Evolutionary conservation across 2,797 vertebrate genomes (phyloP).

Genomic region (Sebastiscus tertius): DNA sequence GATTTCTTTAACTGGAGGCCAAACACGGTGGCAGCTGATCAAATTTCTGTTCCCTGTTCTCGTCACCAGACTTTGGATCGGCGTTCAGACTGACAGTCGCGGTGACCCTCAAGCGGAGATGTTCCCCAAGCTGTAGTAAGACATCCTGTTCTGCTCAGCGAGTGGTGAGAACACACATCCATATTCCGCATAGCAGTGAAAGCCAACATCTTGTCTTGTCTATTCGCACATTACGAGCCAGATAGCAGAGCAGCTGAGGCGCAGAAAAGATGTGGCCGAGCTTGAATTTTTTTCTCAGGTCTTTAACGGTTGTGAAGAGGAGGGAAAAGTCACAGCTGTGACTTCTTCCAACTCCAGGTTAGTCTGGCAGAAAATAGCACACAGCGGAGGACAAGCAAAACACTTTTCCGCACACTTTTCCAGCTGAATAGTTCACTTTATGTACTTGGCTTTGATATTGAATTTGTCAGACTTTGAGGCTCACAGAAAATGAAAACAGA

Average conservation of each 20-base stretch:
- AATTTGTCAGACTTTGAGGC: slow-evolving; percentile 8
- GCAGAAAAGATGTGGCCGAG: slow-evolving; percentile 28
- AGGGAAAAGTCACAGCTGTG: slow-evolving; percentile 53
- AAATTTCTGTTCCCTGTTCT: slow-evolving; percentile 35
- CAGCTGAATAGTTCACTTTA: slow-evolving; percentile 12
- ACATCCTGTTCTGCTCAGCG: slow-evolving; percentile 53
- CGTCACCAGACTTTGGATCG: slow-evolving; percentile 1
- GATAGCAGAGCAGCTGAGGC: slow-evolving; percentile 55
- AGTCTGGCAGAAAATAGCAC: slow-evolving; percentile 25
- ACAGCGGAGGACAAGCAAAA: slow-evolving; percentile 6
- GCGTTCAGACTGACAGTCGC: background rate
- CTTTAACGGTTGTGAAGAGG: slow-evolving; percentile 21
- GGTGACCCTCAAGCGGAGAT: slow-evolving; percentile 35
- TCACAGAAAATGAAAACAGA: background rate
- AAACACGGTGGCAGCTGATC: slow-evolving; percentile 32
- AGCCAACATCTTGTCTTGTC: slow-evolving; percentile 47
- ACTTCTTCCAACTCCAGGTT: slow-evolving; percentile 46
- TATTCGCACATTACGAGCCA: slow-evolving; percentile 45
- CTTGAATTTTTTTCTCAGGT: slow-evolving; percentile 23
- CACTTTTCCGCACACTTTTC: slow-evolving; percentile 11
- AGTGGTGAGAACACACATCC: slow-evolving; percentile 46
- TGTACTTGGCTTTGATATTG: background rate
- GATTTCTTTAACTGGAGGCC: slow-evolving; percentile 2
- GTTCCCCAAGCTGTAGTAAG: slow-evolving; percentile 41
- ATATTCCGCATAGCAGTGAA: background rate